phyloP scores from a whole-genome alignment of 2,113 vertebrate genomes.

The Neolamprologus falcicula region DNA sequence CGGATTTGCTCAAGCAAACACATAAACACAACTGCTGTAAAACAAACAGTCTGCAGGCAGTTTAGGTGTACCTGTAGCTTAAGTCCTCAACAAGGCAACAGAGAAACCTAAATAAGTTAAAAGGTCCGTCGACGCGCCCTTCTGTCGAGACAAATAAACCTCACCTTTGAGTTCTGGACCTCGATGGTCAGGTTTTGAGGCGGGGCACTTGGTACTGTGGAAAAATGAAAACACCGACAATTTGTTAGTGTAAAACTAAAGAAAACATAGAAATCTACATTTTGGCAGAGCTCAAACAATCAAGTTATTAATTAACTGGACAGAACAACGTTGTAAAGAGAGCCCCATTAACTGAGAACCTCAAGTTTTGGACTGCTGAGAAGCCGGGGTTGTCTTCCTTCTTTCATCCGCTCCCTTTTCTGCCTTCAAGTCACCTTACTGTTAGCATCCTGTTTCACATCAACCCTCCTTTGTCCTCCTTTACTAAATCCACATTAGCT shows the following conservation, averaged over 20 bases:
- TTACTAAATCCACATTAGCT: neutral
- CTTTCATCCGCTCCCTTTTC: neutral
- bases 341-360: neutral
- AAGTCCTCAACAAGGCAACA: neutral
- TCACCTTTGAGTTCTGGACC: constrained; percentile 97
- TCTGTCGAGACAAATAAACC: neutral
- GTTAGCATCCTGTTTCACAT: neutral
- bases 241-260: neutral
- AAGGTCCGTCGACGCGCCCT: neutral
- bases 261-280: neutral
- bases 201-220: constrained; percentile 84
- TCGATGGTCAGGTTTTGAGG: constrained; percentile 93
- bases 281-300: neutral
- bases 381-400: neutral
- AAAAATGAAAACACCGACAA: neutral
- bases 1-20: neutral
- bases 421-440: neutral
- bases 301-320: neutral
- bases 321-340: neutral
- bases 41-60: neutral
- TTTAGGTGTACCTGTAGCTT: neutral
- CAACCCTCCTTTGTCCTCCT: neutral
- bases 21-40: neutral
- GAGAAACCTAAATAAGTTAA: neutral
- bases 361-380: neutral